Base-by-base conservation (phyloP, 2,888 invertebrate species). In the Dicranocentrus wangi region DNA sequence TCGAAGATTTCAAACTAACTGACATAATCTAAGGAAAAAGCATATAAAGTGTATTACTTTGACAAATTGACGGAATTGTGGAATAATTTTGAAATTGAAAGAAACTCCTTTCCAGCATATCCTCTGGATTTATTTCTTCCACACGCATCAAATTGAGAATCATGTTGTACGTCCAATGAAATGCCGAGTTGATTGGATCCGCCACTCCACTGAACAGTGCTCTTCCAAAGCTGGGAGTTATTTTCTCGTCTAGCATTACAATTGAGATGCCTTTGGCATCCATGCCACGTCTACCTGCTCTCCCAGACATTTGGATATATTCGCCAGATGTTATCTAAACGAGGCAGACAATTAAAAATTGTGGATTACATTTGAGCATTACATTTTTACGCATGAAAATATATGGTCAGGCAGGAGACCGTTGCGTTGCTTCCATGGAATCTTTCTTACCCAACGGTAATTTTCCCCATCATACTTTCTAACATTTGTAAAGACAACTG, bases 131-230 rank as follows among this genome's bases (percentile, higher is more conserved):
- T 72, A 99, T 98, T 90, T 98, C 99, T 89, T 99, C 99, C 0
- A 99, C 99, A 85, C 99, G 91, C 85, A 99, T 90, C 84, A 99
- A 90, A 92, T 99, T 94, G 76, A 98, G 89, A 2, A 99, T 98
- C 99, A 99, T 99, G 89, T 99, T 99, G 89, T 99, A 99, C 0
- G 99, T 99, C 81, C 99, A 91, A 89, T 99, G 99, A 90, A 99
- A 99, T 0, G 99, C 99, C 0, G 98, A 98, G 89, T 99, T 99
- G 82, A 99, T 94, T 0, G 98, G 95, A 90, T 99, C 99, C 0
- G 99, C 94, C 87, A 93, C 93, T 23, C 99, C 99, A 87, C 90
- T 91, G 47, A 92, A 88, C 43, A 92, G 88, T 43, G 90, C 89
- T 86, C 91, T 91, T 1, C 90, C 91, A 39, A 89, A 90, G 28